Evolutionary conservation across 1,140 invertebrate genomes (phyloP).

Genomic region (Drosophila varians): DNA sequence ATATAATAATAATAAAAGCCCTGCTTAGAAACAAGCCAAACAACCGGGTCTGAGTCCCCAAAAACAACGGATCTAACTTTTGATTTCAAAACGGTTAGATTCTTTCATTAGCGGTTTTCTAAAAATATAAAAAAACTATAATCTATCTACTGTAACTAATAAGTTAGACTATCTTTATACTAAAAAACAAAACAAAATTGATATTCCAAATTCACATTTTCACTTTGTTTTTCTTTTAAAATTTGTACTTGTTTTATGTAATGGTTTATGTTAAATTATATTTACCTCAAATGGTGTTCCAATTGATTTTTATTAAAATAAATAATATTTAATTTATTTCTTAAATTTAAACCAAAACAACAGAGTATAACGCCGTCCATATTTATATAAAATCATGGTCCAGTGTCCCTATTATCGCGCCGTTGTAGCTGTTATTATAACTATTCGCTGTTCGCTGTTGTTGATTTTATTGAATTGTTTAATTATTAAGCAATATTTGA

Average conservation of each 20-base stretch:
- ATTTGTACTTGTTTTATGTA: too few relatives aligned
- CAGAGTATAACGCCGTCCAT: constrained; percentile 23
- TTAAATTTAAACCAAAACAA: not conserved
- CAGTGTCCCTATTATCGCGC: constrained; percentile 7
- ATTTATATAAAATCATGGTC: constrained; percentile 1
- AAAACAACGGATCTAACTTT: constrained; percentile 54
- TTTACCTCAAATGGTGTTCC: too few relatives aligned
- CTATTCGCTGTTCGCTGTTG: constrained; percentile 55
- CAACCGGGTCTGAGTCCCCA: not conserved
- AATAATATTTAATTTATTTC: not conserved
- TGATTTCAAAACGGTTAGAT: constrained; percentile 61
- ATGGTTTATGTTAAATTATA: too few relatives aligned
- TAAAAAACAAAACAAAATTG: too few relatives aligned
- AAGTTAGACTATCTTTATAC: too few relatives aligned
- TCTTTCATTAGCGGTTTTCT: constrained; percentile 58
- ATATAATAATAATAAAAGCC: constrained; percentile 3
- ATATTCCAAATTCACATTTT: too few relatives aligned
- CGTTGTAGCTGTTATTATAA: constrained; percentile 57
- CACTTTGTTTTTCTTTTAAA: too few relatives aligned
- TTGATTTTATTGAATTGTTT: constrained; percentile 82
- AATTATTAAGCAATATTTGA: constrained; percentile 83
- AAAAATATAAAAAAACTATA: too few relatives aligned
- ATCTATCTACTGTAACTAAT: too few relatives aligned
- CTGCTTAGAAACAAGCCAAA: constrained; percentile 43
- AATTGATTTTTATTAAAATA: constrained; percentile 4